These are phyloP conservation scores for Battus philenor DNA, from an alignment of 1,140 invertebrate species.

Conservation along the genomic window DNA sequence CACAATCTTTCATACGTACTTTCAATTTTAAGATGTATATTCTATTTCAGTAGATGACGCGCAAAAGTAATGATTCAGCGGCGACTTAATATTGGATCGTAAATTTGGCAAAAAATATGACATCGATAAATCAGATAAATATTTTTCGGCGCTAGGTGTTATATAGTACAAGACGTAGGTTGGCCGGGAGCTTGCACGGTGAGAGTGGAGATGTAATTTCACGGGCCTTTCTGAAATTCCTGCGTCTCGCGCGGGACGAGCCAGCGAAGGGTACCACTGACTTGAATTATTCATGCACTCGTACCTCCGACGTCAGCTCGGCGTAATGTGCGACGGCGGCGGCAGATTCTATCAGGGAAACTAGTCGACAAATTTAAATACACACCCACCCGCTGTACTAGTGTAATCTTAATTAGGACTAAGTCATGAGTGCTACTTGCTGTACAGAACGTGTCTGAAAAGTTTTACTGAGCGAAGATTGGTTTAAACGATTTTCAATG, in stretches of 20 bases:
- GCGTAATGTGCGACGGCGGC: constrained; percentile 32
- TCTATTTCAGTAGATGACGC: background rate
- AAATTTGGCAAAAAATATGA: constrained; percentile 14
- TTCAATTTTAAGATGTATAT: constrained; percentile 7
- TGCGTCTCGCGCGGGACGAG: constrained; percentile 25
- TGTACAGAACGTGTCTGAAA: too few species aligned
- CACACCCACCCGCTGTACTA: too few species aligned
- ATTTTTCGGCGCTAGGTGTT: constrained; percentile 5
- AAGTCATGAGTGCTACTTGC: too few species aligned
- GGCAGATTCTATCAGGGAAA: constrained; percentile 31
- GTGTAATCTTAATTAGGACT: too few species aligned
- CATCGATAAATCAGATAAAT: constrained; percentile 16
- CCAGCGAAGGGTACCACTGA: constrained; percentile 36
- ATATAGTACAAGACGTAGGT: background rate
- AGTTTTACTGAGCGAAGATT: background rate
- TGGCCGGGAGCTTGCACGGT: background rate
- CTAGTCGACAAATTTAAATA: constrained; percentile 18
- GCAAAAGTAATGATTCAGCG: constrained; percentile 8
- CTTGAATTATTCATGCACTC: constrained; percentile 58
- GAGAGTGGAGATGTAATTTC: constrained; percentile 15
- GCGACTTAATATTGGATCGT: constrained; percentile 8
- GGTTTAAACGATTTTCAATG: constrained; percentile 10
- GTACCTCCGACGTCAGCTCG: constrained; percentile 41
- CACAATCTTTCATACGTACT: constrained; percentile 18
- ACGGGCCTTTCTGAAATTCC: constrained; percentile 25